These are phyloP conservation scores for Alviniconcha strummeri DNA, from an alignment of 2,888 invertebrate genomes.

Conservation along the genomic window DNA sequence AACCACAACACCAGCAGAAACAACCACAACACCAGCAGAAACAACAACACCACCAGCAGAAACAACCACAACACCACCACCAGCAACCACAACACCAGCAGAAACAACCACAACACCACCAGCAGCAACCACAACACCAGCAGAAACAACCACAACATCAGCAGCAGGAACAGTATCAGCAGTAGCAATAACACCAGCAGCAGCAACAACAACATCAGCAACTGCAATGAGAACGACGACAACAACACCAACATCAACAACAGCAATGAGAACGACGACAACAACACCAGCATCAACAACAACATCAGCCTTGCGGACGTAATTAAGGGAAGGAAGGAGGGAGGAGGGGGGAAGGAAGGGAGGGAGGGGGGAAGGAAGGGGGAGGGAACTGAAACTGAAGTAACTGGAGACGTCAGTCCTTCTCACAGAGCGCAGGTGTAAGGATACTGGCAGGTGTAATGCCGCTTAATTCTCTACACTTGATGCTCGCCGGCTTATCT, in stretches of 20 bases:
- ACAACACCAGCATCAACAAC: background rate
- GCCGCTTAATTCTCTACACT: background rate
- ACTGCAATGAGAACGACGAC: background rate
- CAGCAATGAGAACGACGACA: background rate
- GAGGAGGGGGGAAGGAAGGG: background rate
- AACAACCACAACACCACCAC: too few species aligned
- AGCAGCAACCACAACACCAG: too few species aligned
- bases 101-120: too few species aligned
- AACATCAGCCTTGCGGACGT: background rate
- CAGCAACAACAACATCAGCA: background rate
- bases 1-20: background rate
- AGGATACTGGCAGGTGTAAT: slow-evolving; percentile 1
- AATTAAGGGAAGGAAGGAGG: background rate
- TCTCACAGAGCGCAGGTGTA: too few species aligned
- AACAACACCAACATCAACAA: background rate
- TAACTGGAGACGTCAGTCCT: background rate
- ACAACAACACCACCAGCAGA: background rate
- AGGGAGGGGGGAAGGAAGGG: background rate
- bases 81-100: too few species aligned
- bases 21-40: background rate
- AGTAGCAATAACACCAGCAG: background rate
- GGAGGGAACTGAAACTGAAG: background rate
- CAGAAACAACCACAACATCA: too few species aligned
- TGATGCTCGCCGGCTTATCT: slow-evolving; percentile 2
- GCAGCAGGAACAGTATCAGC: too few species aligned